Evolutionary conservation across 2,888 invertebrate genomes (phyloP), one percentile per base, ranked within the genome.

Genomic region (Clepsis dumicolana): DNA sequence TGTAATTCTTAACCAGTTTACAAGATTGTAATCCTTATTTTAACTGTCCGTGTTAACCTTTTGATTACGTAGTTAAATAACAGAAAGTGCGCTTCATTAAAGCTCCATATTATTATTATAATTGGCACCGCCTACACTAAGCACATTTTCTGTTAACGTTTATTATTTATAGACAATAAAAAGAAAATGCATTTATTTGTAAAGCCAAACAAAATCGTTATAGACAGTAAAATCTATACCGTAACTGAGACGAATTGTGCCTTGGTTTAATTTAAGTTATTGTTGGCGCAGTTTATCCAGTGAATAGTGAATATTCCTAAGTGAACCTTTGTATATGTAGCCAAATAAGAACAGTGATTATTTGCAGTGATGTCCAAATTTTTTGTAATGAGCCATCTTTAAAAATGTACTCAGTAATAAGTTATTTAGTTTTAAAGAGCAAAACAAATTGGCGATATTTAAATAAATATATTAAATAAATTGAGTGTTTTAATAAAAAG

Each of bases 401-500:
- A 12, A 35, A n/a, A 52, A 50, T 21, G 10, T 18, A 56, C 18
- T n/a, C 50, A 27, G 10, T 14, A 38, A 25, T 65, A 65, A 62
- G 21, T 67, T 29, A 56, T 62, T 48, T 56, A 56, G 48, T 67
- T 67, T 44, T 64, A 64, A 63, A 14, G 2, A 38, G 27, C 18
- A 16, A 35, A 57, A 44, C 25, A 16, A 25, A 8, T 54, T 32
- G 0, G 18, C 10, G 14, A 27, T 35, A 4, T n/a, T n/a, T n/a
- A n/a, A 67, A 68, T 68, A 64, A 68, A 68, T 18, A 25, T 64
- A 68, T 68, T 32, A 59, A 64, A 59, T 59, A 38, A 2, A 52
- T 4, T 41, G 1, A 14, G n/a, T 32, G 64, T 68, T 68, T 68
- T n/a, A 64, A 44, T 68, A 1, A 68, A 68, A 68, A 64, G 32